Evolutionary conservation across 2,888 invertebrate genomes (phyloP), one percentile per base, ranked within the genome.

Genomic region (Dolomedes plantarius): DNA sequence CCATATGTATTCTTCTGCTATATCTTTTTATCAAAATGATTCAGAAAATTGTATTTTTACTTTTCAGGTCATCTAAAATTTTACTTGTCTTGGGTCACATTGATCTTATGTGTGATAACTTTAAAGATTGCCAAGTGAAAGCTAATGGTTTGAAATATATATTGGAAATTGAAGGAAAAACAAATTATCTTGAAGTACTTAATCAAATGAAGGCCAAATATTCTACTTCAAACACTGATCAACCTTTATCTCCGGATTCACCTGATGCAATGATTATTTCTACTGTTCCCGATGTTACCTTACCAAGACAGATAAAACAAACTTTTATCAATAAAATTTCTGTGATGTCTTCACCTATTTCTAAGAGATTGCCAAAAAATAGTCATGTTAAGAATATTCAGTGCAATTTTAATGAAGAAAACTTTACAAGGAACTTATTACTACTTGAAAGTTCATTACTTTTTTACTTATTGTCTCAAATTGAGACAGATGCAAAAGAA

Each of bases 121-220:
- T 32, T 28, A 71, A 78, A 31, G 82, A 87, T 41, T 87, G 87
- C 16, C 13, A 29, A 7, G 74, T 78, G 13, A 87, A 87, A 65
- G 28, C 78, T 36, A 74, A 69, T 74, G 74, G 74, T 6, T 65
- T 87, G 27, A 68, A 87, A 62, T 82, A 87, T 31, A 77, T 87
- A 29, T 62, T 78, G 46, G 50, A 81, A 73, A 36, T 41, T 56
- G 50, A 50, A 56, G 3, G 28, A 36, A 72, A 77, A 64, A 28
- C 16, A 67, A 72, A 23, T 11, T 6, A 23, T 23, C 11, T 56
- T 56, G 23, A 56, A 56, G 11, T 23, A 23, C 23, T 56, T 11
- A 23, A 19, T 56, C 1, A 23, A 6, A 5, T 56, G 23, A 56
- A 39, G 27, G 16, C 69, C 27, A 31, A 67, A 67, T n/a, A 78